Conservation (phyloP, 2,113 vertebrate species). For the Oophaga pumilio region DNA sequence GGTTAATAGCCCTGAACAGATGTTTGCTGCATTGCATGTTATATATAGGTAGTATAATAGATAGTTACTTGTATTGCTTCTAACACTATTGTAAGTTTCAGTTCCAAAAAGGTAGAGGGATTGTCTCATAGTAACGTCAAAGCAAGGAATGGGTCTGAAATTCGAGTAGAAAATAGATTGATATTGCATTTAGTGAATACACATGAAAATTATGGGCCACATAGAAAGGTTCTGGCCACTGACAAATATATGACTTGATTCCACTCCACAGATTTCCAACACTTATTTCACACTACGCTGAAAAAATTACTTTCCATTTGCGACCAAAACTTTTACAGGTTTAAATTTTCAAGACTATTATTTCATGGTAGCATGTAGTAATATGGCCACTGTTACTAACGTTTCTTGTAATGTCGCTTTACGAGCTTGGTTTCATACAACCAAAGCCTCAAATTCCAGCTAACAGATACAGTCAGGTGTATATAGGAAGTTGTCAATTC, state of each 20-base stretch:
- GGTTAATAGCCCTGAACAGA: conserved; percentile 15
- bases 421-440: no score
- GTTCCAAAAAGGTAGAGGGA: background rate
- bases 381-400: no score
- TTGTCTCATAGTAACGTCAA: background rate
- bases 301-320: no score
- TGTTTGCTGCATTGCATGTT: background rate
- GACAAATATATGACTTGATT: background rate
- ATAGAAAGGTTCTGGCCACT: background rate
- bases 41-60: background rate
- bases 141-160: background rate
- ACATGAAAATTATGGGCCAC: background rate
- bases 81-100: background rate
- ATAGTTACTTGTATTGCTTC: background rate
- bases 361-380: no score
- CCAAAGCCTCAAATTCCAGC: no score
- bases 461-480: no score
- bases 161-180: background rate
- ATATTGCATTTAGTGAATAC: background rate
- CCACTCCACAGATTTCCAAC: no score
- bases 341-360: no score
- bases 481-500: no score
- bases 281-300: no score
- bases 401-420: no score
- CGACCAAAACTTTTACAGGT: no score